A percentile compares a stretch with the other conserved stretches of the same genome.
Conservation (phyloP, 2,888 invertebrate species). For the Ectemnius continuus region DNA sequence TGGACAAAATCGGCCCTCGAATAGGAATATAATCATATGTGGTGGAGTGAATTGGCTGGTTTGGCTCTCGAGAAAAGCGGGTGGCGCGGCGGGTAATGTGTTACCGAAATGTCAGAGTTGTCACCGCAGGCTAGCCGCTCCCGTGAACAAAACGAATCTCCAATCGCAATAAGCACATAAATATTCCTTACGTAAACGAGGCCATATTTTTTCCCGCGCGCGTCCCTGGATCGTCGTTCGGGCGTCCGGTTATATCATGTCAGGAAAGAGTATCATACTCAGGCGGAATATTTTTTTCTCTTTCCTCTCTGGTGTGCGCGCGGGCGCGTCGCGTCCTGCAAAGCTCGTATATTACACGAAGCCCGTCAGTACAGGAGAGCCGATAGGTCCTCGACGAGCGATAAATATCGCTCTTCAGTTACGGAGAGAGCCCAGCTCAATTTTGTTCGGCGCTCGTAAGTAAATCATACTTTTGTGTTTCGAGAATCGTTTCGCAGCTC, state of each 20-base stretch:
- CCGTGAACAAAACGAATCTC: not conserved
- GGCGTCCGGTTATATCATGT: too few species aligned
- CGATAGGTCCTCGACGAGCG: too few species aligned
- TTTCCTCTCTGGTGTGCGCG: too few species aligned
- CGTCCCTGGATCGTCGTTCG: too few species aligned
- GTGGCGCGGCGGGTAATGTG: conserved; percentile 20
- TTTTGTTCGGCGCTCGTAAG: conserved; percentile 8
- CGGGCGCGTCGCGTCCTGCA: too few species aligned
- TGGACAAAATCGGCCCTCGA: conserved; percentile 27
- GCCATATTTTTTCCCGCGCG: too few species aligned
- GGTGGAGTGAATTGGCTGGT: not conserved
- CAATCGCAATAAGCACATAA: too few species aligned
- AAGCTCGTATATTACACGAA: too few species aligned
- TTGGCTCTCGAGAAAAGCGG: conserved; percentile 15
- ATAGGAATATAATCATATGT: conserved; percentile 29
- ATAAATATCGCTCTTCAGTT: conserved; percentile 1
- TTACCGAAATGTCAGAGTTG: conserved; percentile 33
- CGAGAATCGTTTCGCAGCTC: not conserved
- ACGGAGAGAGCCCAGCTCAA: conserved; percentile 4
- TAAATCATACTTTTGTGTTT: conserved; percentile 2
- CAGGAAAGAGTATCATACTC: too few species aligned
- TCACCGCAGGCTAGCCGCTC: conserved; percentile 5
- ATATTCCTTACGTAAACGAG: too few species aligned
- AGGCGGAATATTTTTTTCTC: too few species aligned
- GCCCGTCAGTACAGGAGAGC: too few species aligned